Conservation (phyloP, 2,888 invertebrate species). For the Gymnoscelis rufifasciata region DNA sequence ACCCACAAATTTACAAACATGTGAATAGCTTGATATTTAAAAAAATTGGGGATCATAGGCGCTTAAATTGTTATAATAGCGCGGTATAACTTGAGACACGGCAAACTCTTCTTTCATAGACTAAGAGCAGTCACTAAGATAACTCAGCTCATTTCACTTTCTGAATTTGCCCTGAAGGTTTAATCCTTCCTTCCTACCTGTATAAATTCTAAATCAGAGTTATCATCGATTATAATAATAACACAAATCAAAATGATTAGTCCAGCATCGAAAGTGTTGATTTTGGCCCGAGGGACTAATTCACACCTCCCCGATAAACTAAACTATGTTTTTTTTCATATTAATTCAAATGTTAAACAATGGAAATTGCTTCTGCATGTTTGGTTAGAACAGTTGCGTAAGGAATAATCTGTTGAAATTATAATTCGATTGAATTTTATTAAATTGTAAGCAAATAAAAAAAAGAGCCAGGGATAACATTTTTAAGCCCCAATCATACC, state of each 20-base stretch:
- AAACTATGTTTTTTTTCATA: constrained; percentile 1
- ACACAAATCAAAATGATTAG: constrained; percentile 34
- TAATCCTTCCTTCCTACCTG: neutral
- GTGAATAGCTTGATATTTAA: no score
- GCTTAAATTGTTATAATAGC: no score
- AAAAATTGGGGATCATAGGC: no score
- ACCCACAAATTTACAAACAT: no score
- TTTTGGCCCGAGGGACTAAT: constrained; percentile 41
- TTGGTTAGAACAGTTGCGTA: constrained; percentile 10
- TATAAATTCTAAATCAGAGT: constrained; percentile 15
- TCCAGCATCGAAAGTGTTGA: constrained; percentile 42
- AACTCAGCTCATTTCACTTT: neutral
- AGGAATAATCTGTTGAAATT: constrained; percentile 2
- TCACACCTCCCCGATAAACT: constrained; percentile 30
- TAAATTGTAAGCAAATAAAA: constrained; percentile 7
- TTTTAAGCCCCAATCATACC: no score
- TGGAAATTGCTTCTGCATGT: constrained; percentile 1
- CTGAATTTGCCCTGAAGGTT: neutral
- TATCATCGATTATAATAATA: constrained; percentile 39
- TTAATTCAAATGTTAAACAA: constrained; percentile 4
- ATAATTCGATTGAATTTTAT: constrained; percentile 9
- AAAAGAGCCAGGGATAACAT: neutral
- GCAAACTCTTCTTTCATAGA: no score
- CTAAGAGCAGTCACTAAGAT: no score
- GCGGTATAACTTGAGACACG: no score